Base-by-base conservation (phyloP, 2,113 vertebrate species). In the human (Homo sapiens) region DNA sequence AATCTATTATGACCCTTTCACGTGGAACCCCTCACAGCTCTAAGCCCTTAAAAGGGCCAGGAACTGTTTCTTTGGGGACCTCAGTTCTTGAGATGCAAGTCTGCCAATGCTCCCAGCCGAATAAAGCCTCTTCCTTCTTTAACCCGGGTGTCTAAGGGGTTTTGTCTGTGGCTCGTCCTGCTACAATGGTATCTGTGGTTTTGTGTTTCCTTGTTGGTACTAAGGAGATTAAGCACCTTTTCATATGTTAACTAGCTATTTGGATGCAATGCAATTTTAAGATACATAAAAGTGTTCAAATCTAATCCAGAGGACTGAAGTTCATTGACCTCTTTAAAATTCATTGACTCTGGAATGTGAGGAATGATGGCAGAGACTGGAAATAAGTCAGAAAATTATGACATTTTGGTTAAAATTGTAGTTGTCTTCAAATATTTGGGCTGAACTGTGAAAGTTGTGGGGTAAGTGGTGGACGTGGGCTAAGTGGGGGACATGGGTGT, bases 341-440 rank as follows among this genome's bases (percentile, higher is more conserved):
- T 73, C 22, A 40, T 40, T 43, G 68, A 90, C 43, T 30, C 40
- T 64, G 7, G 35, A 48, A 64, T 10, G 6, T 66, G 45, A 79
- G 27, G n/a, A 76, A 89, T 45, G 23, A 75, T 8, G 38, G 45
- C 10, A 95, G 64, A 55, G 48, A 78, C 4, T 89, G 86, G 76
- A 84, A 73, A 96, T 52, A 45, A 57, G 38, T 78, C 66, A 61
- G 61, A 55, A 83, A 22, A 73, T 57, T 64, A 90, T 35, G 75
- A 66, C 6, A 40, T 61, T 50, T 52, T 11, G 30, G 45, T 75
- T 59, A 75, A 81, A 90, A 93, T 20, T 16, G 32, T 23, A 50
- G 4, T 43, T 80, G 38, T 48, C 68, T 32, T 92, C 59, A 16
- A 27, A 22, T 87, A 76, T 75, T 90, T 85, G 45, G 48, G 45